Percentiles rank a stretch among this genome's conserved stretches.
Evolutionary conservation across 2,888 invertebrate species (phyloP).

Genomic region (Keiferia lycopersicella): DNA sequence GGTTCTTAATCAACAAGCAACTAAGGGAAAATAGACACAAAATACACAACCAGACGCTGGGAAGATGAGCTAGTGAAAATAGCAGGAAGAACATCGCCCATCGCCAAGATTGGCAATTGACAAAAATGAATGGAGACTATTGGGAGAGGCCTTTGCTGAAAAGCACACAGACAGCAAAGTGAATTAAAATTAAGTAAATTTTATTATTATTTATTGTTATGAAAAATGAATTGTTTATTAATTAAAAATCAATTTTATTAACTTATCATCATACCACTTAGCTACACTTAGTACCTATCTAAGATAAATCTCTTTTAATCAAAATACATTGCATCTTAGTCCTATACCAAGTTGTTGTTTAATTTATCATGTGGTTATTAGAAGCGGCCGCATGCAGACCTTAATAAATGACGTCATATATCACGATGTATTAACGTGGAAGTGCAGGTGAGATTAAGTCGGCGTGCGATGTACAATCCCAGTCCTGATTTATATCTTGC

Average conservation of each 20-base stretch:
- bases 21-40: constrained; percentile 33
- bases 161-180: neutral
- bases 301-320: neutral
- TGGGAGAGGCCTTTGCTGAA: neutral
- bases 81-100: neutral
- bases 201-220: too few species aligned
- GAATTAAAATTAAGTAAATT: too few species aligned
- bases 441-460: constrained; percentile 59
- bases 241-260: too few species aligned
- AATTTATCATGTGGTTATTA: constrained; percentile 18
- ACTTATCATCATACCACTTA: too few species aligned
- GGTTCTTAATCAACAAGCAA: constrained; percentile 32
- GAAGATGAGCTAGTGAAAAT: neutral
- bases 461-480: constrained; percentile 51
- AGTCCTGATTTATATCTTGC: constrained; percentile 58
- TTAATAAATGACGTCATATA: constrained; percentile 67
- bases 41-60: constrained; percentile 14
- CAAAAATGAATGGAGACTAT: neutral
- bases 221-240: too few species aligned
- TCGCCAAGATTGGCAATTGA: neutral
- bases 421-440: constrained; percentile 61
- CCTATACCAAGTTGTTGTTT: neutral
- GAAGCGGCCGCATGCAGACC: constrained; percentile 11
- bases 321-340: neutral
- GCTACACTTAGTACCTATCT: too few species aligned